Evolutionary conservation across 30 jellyfish, hydroid and myxozoan species (phyloP).

Genomic region (Aurelia sp.): DNA sequence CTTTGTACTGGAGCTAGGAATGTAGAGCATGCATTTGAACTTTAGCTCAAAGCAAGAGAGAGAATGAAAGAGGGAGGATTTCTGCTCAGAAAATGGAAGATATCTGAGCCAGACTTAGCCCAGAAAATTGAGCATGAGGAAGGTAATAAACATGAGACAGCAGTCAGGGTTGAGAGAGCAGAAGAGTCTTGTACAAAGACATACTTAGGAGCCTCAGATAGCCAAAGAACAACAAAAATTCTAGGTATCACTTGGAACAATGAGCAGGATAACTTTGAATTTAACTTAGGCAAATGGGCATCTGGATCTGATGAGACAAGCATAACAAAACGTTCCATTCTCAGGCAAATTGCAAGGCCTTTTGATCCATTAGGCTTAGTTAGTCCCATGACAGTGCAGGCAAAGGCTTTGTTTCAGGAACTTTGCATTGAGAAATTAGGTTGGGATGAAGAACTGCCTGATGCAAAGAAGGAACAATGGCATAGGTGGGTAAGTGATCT

Average conservation of each 20-base stretch:
- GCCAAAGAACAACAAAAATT: neutral
- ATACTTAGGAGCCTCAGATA: too few species aligned
- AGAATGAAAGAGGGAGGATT: neutral
- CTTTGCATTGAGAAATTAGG: conserved; percentile 13
- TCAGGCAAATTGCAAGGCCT: neutral
- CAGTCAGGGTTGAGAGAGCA: too few species aligned
- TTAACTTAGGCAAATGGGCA: neutral
- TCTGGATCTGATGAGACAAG: neutral
- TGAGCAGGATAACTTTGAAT: neutral
- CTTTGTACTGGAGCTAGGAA: neutral
- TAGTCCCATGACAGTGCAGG: conserved; percentile 16
- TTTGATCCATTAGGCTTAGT: conserved; percentile 44
- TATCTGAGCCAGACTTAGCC: neutral
- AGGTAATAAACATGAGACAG: neutral
- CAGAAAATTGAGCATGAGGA: conserved; percentile 1
- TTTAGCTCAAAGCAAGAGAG: conserved; percentile 10
- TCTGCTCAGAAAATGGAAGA: neutral
- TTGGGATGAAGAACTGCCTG: conserved; percentile 37
- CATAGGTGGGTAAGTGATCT: neutral
- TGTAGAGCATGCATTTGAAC: neutral
- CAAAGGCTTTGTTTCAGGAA: conserved; percentile 28
- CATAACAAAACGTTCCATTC: conserved; percentile 5
- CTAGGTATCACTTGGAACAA: neutral
- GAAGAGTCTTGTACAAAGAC: too few species aligned
- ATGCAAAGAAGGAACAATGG: neutral